A percentile compares a stretch with the other conserved stretches of the same genome.
These are phyloP conservation scores for Eupsilia transversa DNA, from an alignment of 2,888 invertebrate species.

Conservation along the genomic window DNA sequence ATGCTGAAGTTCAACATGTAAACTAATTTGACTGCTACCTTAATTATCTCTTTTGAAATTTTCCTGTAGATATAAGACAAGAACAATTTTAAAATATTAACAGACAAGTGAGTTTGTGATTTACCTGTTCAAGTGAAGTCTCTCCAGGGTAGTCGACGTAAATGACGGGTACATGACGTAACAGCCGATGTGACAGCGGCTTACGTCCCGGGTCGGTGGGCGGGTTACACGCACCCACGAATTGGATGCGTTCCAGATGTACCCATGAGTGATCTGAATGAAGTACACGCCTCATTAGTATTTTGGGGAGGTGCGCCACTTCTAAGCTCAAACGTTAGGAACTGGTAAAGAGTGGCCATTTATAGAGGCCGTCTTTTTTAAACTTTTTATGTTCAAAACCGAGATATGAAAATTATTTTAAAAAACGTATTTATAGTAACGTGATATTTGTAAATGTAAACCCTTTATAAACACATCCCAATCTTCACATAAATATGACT, in stretches of 20 bases:
- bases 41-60: not conserved
- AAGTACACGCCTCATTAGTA: not conserved
- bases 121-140: slow-evolving; percentile 95
- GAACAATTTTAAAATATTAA: not conserved
- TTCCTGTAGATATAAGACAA: not conserved
- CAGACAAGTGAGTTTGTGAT: not conserved
- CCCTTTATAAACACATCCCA: too few relatives aligned
- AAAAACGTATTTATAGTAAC: not conserved
- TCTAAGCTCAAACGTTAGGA: not conserved
- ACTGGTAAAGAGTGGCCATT: not conserved
- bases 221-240: slow-evolving; percentile 99
- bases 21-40: not conserved
- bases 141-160: slow-evolving; percentile 99
- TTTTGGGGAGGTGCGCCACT: not conserved
- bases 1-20: not conserved
- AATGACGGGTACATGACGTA: slow-evolving; percentile 99
- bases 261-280: slow-evolving; percentile 98
- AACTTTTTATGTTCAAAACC: not conserved
- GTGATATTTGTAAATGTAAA: not conserved
- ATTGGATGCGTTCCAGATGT: slow-evolving; percentile 98
- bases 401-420: not conserved
- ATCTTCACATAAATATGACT: not conserved
- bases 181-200: slow-evolving; percentile 96
- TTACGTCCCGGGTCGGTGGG: slow-evolving; percentile 99
- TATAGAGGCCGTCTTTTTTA: not conserved